These are phyloP conservation scores for Tichodroma muraria DNA, from an alignment of 2,113 vertebrate genomes.

Conservation along the genomic window DNA sequence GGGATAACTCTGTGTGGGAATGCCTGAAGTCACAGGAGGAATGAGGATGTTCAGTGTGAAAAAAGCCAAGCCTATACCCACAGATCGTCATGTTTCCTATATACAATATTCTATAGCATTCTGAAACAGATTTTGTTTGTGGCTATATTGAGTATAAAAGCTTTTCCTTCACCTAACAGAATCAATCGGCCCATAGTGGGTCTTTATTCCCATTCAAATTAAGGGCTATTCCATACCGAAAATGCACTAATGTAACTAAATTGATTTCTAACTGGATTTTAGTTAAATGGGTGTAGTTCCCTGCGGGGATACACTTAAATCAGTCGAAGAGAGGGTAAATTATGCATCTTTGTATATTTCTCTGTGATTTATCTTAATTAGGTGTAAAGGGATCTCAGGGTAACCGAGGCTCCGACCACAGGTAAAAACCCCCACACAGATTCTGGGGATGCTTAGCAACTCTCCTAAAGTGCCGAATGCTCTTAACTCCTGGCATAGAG, in stretches of 20 bases:
- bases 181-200: constrained; percentile 26
- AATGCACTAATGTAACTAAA: constrained; percentile 50
- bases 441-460: not conserved
- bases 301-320: constrained; percentile 29
- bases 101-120: not conserved
- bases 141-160: constrained; percentile 5
- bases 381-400: not conserved
- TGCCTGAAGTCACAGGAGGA: not conserved
- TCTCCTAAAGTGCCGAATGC: not conserved
- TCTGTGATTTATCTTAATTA: constrained; percentile 26
- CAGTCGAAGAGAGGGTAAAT: not conserved
- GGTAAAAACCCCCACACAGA: not conserved
- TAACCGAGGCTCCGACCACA: accelerated
- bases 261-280: constrained; percentile 62
- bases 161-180: constrained; percentile 16
- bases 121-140: not conserved
- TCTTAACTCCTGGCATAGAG: not conserved
- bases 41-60: not conserved
- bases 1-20: not conserved
- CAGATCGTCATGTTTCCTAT: not conserved
- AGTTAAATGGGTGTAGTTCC: constrained; percentile 55
- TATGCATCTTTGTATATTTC: constrained; percentile 49
- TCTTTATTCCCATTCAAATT: constrained; percentile 59
- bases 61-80: not conserved
- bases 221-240: constrained; percentile 41